phyloP scores from a whole-genome alignment of 2,113 vertebrate genomes.

The Burhinus bistriatus region DNA sequence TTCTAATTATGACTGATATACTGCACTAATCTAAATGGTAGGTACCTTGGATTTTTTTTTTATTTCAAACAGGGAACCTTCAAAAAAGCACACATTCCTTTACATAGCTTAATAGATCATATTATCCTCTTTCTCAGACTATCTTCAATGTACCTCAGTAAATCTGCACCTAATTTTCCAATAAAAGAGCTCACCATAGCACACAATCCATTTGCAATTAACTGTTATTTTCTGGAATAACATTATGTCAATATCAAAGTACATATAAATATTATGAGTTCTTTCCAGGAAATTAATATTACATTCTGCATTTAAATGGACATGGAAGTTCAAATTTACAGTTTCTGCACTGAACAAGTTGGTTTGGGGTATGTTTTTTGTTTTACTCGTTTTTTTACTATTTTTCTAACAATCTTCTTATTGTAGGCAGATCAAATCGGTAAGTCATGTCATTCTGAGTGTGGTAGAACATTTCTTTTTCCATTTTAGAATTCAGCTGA shows the following conservation, averaged over 20 bases:
- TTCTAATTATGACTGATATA: not conserved
- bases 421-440: not conserved
- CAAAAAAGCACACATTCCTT: not conserved
- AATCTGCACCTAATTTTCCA: not conserved
- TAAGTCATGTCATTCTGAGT: not conserved
- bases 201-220: not conserved
- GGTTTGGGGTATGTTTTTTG: accelerated
- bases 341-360: not conserved
- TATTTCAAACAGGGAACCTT: not conserved
- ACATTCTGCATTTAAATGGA: not conserved
- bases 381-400: not conserved
- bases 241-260: not conserved
- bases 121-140: not conserved
- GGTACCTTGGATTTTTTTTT: not conserved
- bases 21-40: not conserved
- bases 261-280: not conserved
- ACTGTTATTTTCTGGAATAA: not conserved
- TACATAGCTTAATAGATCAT: not conserved
- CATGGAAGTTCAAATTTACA: not conserved
- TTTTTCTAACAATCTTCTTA: not conserved
- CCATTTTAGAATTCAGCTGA: not conserved
- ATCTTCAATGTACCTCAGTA: not conserved
- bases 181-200: not conserved
- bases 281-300: not conserved
- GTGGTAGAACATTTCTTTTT: not conserved